phyloP scores from a whole-genome alignment of 2,888 invertebrate species.

The Orthosia gothica region DNA sequence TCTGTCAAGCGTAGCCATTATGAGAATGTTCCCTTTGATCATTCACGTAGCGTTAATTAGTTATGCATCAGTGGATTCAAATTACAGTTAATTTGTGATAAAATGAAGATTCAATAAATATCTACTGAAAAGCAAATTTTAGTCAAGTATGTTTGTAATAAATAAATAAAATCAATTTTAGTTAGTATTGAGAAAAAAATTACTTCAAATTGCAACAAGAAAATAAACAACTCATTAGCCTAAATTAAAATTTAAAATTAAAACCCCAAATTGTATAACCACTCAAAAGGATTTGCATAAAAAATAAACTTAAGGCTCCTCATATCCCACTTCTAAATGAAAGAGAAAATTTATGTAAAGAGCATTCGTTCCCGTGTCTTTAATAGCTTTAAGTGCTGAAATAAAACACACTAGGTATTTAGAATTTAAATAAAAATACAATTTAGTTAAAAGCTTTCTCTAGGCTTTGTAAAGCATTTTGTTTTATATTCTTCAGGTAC shows the following conservation, averaged over 20 bases:
- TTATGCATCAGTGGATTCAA: too few species aligned
- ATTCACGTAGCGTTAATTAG: too few species aligned
- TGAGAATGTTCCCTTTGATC: too few species aligned
- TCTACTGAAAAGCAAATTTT: too few species aligned
- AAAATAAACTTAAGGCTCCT: constrained; percentile 39
- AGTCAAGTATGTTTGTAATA: too few species aligned
- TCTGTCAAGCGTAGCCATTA: too few species aligned
- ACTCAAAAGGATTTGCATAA: constrained; percentile 57
- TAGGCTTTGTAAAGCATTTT: constrained; percentile 44
- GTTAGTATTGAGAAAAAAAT: too few species aligned
- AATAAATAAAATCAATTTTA: too few species aligned
- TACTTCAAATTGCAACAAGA: not conserved
- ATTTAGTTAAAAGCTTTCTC: constrained; percentile 66
- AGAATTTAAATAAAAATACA: constrained; percentile 71
- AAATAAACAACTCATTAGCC: constrained; percentile 9
- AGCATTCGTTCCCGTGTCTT: constrained; percentile 63
- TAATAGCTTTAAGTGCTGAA: constrained; percentile 68
- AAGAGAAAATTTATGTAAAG: constrained; percentile 65
- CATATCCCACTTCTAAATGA: constrained; percentile 60
- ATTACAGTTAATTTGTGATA: too few species aligned
- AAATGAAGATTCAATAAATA: too few species aligned
- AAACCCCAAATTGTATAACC: constrained; percentile 24
- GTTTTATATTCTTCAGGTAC: constrained; percentile 54
- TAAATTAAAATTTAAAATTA: not conserved
- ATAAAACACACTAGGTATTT: constrained; percentile 69